Evolutionary conservation across 1,140 invertebrate genomes (phyloP).

Genomic region (Drosophila nikananu): DNA sequence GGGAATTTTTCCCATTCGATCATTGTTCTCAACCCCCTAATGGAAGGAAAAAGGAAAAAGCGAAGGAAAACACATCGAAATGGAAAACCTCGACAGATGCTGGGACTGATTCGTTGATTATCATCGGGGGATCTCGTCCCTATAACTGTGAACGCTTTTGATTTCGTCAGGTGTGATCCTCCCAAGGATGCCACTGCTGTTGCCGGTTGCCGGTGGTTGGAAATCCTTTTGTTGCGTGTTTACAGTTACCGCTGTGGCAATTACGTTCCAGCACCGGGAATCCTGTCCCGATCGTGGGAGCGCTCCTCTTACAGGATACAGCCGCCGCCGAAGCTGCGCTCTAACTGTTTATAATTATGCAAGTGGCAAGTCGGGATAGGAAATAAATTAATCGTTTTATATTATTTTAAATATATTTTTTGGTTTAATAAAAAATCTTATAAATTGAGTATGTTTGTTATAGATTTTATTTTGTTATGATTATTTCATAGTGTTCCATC

Average conservation of each 20-base stretch:
- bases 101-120: constrained; percentile 68
- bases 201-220: constrained; percentile 60
- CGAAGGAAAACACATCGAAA: constrained; percentile 49
- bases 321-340: constrained; percentile 13
- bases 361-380: constrained; percentile 42
- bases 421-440: not conserved
- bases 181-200: constrained; percentile 49
- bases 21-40: constrained; percentile 54
- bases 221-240: constrained; percentile 79
- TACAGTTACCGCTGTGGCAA: constrained; percentile 71
- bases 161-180: constrained; percentile 74
- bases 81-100: constrained; percentile 73
- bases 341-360: constrained; percentile 78
- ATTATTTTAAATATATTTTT: too few relatives aligned
- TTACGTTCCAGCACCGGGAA: constrained; percentile 39
- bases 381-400: not conserved
- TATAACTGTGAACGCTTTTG: constrained; percentile 80
- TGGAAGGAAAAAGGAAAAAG: constrained; percentile 26
- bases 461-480: not conserved
- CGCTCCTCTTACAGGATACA: constrained; percentile 69
- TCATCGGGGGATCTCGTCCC: constrained; percentile 47
- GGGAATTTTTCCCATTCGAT: constrained; percentile 55
- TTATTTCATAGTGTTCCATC: not conserved
- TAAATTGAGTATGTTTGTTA: not conserved
- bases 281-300: constrained; percentile 59